Percentiles rank a stretch among this genome's conserved stretches.
Conservation (phyloP, 2,113 vertebrate genomes). For the Hippocampus zosterae region DNA sequence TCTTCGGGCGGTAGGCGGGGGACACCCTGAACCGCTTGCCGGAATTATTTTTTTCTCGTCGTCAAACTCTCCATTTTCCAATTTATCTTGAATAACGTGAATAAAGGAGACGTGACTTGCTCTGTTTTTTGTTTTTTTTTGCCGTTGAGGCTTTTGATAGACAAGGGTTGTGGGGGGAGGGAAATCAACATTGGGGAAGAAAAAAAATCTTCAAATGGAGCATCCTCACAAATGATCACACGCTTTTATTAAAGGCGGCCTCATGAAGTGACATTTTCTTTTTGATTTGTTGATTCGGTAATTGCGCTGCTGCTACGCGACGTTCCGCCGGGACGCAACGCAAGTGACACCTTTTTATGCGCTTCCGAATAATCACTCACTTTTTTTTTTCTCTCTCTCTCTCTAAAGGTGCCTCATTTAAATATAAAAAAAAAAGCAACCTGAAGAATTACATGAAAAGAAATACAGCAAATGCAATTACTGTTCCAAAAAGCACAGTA, state of each 20-base stretch:
- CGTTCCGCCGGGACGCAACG: neutral
- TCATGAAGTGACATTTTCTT: neutral
- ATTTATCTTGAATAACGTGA: slow-evolving; percentile 59
- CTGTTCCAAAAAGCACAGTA: neutral
- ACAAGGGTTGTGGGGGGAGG: neutral
- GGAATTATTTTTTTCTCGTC: slow-evolving; percentile 42
- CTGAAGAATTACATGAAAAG: neutral
- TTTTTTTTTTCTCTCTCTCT: neutral
- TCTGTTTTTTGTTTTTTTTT: neutral
- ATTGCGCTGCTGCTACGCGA: neutral
- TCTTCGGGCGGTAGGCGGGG: too few species aligned
- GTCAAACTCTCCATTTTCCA: slow-evolving; percentile 50
- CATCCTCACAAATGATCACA: neutral
- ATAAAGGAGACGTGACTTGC: neutral
- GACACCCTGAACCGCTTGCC: too few species aligned
- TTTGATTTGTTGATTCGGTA: neutral
- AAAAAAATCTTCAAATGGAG: neutral
- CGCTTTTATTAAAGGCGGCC: neutral
- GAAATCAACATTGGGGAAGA: neutral
- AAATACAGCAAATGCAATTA: neutral
- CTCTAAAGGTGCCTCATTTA: neutral
- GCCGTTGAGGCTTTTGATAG: neutral
- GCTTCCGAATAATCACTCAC: neutral
- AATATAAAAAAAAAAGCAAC: slow-evolving; percentile 3
- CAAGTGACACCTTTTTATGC: neutral